Base-by-base conservation (phyloP, 2,888 invertebrate species). In the Drosophila merina region DNA sequence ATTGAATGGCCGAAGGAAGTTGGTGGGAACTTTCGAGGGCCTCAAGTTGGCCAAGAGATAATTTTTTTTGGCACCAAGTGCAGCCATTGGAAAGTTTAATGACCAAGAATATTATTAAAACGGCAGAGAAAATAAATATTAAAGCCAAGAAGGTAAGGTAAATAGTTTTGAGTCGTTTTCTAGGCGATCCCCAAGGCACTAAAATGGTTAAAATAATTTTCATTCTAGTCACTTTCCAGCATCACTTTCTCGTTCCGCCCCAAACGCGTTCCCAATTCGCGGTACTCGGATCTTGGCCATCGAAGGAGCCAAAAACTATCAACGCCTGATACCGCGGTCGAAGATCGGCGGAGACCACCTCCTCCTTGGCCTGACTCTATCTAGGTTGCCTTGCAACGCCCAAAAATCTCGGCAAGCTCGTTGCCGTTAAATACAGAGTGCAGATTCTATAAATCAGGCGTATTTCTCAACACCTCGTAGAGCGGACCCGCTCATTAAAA, bases 381-480 rank as follows among this genome's bases (percentile, higher is more conserved):
- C 72, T 72, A 72, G 72, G 72, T 63, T 71, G 63, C 45, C 30
- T 36, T 9, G 57, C 9, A 69, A 48, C 59, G 52, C 59, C 70
- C 31, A 42, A 48, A 54, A 31, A 44, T n/a, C 36, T 26, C 20
- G 40, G 49, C 45, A 7, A 52, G 47, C 40, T 48, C 33, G 63
- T 62, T 62, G 64, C 71, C 66, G 72, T 79, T 85, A 82, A 82
- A 82, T 85, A 85, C 75, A 85, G 83, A 63, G 77, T 75, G 64
- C 67, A 68, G 71, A 77, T 78, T 82, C 79, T 75, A 83, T 87
- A 83, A 83, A 83, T 83, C 82, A 83, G 85, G 60, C 79, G 68
- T 85, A 82, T 87, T 83, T 87, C 82, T 87, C 86, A 83, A 83
- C 80, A 81, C 86, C 79, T 81, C 67, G 44, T 44, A 20, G 58